Conservation (phyloP, 2,888 invertebrate species). For the Crioceris asparagi region DNA sequence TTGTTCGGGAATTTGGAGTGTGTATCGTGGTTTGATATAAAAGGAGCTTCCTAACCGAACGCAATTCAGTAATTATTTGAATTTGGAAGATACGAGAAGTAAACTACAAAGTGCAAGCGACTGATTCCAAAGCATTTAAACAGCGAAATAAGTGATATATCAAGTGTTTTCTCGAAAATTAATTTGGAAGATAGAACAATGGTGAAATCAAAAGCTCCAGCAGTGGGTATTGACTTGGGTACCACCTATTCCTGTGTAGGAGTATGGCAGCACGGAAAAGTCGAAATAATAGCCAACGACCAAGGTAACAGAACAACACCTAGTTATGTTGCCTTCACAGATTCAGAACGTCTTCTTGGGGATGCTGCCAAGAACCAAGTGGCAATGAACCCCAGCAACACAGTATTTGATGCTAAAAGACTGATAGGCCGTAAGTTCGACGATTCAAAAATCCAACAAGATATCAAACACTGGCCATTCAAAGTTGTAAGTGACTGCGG, state of each 20-base stretch:
- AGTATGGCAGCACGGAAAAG: conserved; percentile 71
- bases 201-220: conserved; percentile 40
- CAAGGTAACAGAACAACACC: conserved; percentile 79
- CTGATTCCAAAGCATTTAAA: conserved; percentile 2
- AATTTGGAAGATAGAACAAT: conserved; percentile 16
- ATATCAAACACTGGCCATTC: conserved; percentile 81
- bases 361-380: conserved; percentile 64
- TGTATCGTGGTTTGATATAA: too few relatives aligned
- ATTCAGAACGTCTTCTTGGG: conserved; percentile 56
- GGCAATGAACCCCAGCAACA: conserved; percentile 63
- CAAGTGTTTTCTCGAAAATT: too few relatives aligned
- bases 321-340: conserved; percentile 63
- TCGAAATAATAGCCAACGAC: conserved; percentile 80
- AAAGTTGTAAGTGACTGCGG: conserved; percentile 53
- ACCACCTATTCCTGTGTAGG: conserved; percentile 82
- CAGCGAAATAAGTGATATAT: background rate
- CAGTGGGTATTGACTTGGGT: conserved; percentile 74
- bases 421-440: conserved; percentile 71
- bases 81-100: too few relatives aligned
- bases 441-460: conserved; percentile 63
- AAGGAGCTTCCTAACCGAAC: too few relatives aligned
- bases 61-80: too few relatives aligned
- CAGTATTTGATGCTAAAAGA: conserved; percentile 60
- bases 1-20: too few relatives aligned
- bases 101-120: conserved; percentile 19